Base-by-base conservation (phyloP, 2,113 vertebrate genomes). In the Neomonachus schauinslandi region DNA sequence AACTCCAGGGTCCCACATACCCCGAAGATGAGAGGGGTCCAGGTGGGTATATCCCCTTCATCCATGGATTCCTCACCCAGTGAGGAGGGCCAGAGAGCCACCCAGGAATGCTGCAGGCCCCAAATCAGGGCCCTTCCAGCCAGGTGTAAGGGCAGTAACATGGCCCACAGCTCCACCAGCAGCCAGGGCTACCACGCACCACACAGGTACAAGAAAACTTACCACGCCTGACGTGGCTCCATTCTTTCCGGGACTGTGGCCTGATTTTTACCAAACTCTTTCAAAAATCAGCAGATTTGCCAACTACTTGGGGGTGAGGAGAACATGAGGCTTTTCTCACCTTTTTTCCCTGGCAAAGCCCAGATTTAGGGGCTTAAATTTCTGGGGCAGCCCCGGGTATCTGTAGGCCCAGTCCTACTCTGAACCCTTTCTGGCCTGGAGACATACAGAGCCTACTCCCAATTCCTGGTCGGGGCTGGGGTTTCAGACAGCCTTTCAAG, bases 221-320 rank as follows among this genome's bases (percentile, higher is more conserved):
- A 7, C 1, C 2, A 22, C 26, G 49, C 51, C 33, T 63, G 31
- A 65, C 26, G 7, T 0, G 10, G 76, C n/a, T 11, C 1, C 5
- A 13, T 33, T 76, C 71, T 74, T 83, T 79, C 6, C 4, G 84
- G 61, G 14, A 72, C 0, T 2, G 8, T 21, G n/a, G 57, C 26
- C 79, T 42, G 9, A 4, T 36, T 57, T 84, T 84, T 55, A 72
- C n/a, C 57, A 82, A 94, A 81, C 5, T n/a, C 93, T 94, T 93
- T 69, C 55, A 77, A 77, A 94, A 95, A 83, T 39, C 57, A 57
- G 53, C 42, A 76, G 49, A 94, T 36, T 2, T 84, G 46, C 55
- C 85, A 71, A 36, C 5, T 28, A 15, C 4, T 13, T 83, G 22
- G 31, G 21, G 51, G 2, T 28, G 42, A 86, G 6, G 5, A 28